A percentile compares a stretch with the other conserved stretches of the same genome.
These are phyloP conservation scores for Gorsachius goisagi DNA, from an alignment of 2,113 vertebrate genomes.

Conservation along the genomic window DNA sequence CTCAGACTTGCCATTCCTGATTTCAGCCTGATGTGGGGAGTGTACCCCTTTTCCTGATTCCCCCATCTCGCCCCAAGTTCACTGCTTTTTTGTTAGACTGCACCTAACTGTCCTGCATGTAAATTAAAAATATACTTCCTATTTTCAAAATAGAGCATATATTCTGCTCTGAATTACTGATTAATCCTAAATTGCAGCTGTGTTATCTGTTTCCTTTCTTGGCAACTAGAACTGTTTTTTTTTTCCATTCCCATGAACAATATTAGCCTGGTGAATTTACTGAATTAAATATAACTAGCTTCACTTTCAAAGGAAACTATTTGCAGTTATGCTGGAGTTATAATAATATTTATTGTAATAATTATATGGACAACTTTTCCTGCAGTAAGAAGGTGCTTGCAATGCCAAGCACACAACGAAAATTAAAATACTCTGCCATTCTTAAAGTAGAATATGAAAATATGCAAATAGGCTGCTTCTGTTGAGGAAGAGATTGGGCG, in stretches of 20 bases:
- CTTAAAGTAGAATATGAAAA: background rate
- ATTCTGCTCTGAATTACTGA: background rate
- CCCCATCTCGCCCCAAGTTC: background rate
- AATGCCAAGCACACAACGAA: background rate
- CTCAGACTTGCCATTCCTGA: conserved; percentile 45
- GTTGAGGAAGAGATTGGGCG: background rate
- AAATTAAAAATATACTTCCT: background rate
- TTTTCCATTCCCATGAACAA: background rate
- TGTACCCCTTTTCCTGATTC: background rate
- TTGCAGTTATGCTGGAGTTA: background rate
- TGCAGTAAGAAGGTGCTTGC: background rate
- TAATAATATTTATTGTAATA: background rate
- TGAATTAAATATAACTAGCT: background rate
- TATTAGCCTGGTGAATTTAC: background rate
- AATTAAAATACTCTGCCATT: background rate
- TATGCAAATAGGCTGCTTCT: background rate
- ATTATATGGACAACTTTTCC: background rate
- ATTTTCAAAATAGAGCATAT: background rate
- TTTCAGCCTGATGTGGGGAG: conserved; percentile 13
- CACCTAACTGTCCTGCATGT: background rate
- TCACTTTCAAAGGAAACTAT: background rate
- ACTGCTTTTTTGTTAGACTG: background rate
- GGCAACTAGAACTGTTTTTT: background rate
- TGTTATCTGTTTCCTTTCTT: background rate
- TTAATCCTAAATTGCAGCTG: background rate